Evolutionary conservation across 2,888 invertebrate genomes (phyloP).

Genomic region (Scaptomyza flava): DNA sequence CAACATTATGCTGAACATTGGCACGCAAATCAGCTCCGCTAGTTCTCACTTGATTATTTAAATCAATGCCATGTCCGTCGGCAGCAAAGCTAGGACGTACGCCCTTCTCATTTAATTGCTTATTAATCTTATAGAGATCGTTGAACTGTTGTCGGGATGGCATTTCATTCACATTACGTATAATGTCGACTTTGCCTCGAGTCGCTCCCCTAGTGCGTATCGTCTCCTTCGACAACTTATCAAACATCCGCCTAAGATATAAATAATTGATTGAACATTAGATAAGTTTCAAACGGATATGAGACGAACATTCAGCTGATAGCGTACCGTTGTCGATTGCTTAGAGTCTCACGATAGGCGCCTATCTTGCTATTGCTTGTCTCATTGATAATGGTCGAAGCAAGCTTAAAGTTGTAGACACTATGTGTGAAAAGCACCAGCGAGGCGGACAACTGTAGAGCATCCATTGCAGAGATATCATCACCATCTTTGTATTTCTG

Average conservation of each 20-base stretch:
- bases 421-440: slow-evolving; percentile 82
- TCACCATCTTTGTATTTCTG: slow-evolving; percentile 79
- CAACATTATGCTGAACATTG: slow-evolving; percentile 77
- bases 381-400: slow-evolving; percentile 75
- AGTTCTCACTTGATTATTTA: slow-evolving; percentile 78
- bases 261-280: background rate
- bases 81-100: slow-evolving; percentile 73
- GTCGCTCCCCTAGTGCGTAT: slow-evolving; percentile 67
- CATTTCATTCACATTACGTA: slow-evolving; percentile 80
- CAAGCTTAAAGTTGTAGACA: slow-evolving; percentile 80
- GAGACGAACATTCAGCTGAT: background rate
- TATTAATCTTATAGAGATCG: slow-evolving; percentile 80
- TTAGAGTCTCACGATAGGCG: slow-evolving; percentile 70
- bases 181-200: slow-evolving; percentile 76
- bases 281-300: background rate
- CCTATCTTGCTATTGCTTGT: slow-evolving; percentile 63
- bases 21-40: slow-evolving; percentile 68
- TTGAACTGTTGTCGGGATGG: slow-evolving; percentile 80
- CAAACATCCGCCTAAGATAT: slow-evolving; percentile 73
- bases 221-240: slow-evolving; percentile 79
- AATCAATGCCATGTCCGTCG: slow-evolving; percentile 65
- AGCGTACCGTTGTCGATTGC: slow-evolving; percentile 77
- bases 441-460: slow-evolving; percentile 78
- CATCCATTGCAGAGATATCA: slow-evolving; percentile 69
- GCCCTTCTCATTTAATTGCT: slow-evolving; percentile 65